Evolutionary conservation across 92 coral and sea anemone genomes (phyloP), one percentile per base, ranked within the genome.

Genomic region (Palythoa caribaeorum): DNA sequence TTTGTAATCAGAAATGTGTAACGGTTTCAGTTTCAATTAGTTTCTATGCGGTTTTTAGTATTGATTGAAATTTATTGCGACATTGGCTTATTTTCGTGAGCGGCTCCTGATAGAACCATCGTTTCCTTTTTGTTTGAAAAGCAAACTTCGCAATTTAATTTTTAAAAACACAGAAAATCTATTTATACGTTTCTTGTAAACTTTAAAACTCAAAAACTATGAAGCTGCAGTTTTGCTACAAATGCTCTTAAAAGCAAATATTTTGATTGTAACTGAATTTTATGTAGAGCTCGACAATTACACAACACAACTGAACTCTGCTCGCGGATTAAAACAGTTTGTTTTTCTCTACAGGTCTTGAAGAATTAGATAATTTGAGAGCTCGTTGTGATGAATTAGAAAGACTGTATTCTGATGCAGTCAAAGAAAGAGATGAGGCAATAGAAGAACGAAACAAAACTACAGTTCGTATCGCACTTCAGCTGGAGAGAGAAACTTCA

Each of bases 361-460:
- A 91, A 63, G 96, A 91, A 84, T 63, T 93, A 66, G 95, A 96
- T 84, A 96, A 96, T 73, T 88, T 96, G 37, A 90, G 84, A 80
- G 88, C 90, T 50, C 94, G 89, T 50, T 93, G 92, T 78, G 68
- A 83, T 65, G 90, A 86, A 86, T 88, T 96, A 38, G 94, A 95
- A 76, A 86, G 87, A 48, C 93, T 92, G 47, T 92, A 96, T 85
- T 59, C 88, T n/a, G 92, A 96, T 48, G 94, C 96, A 1, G 92
- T 96, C 5, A 84, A 73, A 73, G 98, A 88, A 15, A 87, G 95
- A 13, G 93, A 96, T 48, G 94, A 92, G 38, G 99, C 98, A 6
- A 84, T 95, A 74, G 99, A 96, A 73, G 98, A 96, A 76, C 85
- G 96, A 84, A 88, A 96, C 83, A 93, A 94, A 36, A 92, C 95